Conservation (phyloP, 1,140 invertebrate genomes). For the Dendroctonus ponderosae region DNA sequence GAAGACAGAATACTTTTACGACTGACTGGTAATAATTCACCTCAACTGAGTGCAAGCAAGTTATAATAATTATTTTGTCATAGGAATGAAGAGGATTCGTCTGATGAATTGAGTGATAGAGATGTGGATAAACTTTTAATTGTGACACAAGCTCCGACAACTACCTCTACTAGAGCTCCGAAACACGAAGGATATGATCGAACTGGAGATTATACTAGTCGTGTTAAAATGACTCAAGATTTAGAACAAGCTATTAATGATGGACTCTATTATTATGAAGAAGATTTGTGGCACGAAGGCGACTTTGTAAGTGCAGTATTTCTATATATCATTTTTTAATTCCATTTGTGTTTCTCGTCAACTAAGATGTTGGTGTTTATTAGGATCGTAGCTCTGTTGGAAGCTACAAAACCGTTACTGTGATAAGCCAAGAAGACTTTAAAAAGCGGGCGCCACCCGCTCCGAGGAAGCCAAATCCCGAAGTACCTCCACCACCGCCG, state of each 20-base stretch:
- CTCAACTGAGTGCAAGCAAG: slow-evolving; percentile 6
- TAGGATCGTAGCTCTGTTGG: slow-evolving; percentile 49
- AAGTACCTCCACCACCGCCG: slow-evolving; percentile 78
- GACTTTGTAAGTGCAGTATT: slow-evolving; percentile 40
- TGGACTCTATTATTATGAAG: slow-evolving; percentile 92
- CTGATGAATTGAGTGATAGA: slow-evolving; percentile 88
- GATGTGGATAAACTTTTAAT: slow-evolving; percentile 95
- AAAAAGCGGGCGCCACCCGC: slow-evolving; percentile 72
- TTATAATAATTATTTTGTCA: slow-evolving; percentile 23
- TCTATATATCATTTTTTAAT: too few species aligned
- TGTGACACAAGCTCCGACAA: slow-evolving; percentile 73
- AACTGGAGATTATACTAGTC: slow-evolving; percentile 78
- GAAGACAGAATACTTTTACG: slow-evolving; percentile 81
- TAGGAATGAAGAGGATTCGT: slow-evolving; percentile 63
- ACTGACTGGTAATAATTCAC: slow-evolving; percentile 55
- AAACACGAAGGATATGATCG: slow-evolving; percentile 89
- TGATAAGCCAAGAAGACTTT: slow-evolving; percentile 87
- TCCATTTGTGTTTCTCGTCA: too few species aligned
- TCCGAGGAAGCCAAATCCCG: slow-evolving; percentile 63
- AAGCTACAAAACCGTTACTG: slow-evolving; percentile 82
- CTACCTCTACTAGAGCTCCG: slow-evolving; percentile 54
- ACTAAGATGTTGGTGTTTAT: slow-evolving; percentile 10
- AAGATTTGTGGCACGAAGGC: slow-evolving; percentile 71
- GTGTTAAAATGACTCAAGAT: slow-evolving; percentile 91
- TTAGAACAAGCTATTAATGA: slow-evolving; percentile 92